Base-by-base conservation (phyloP, 2,888 invertebrate species). In the Dasysyrphus albostriatus region DNA sequence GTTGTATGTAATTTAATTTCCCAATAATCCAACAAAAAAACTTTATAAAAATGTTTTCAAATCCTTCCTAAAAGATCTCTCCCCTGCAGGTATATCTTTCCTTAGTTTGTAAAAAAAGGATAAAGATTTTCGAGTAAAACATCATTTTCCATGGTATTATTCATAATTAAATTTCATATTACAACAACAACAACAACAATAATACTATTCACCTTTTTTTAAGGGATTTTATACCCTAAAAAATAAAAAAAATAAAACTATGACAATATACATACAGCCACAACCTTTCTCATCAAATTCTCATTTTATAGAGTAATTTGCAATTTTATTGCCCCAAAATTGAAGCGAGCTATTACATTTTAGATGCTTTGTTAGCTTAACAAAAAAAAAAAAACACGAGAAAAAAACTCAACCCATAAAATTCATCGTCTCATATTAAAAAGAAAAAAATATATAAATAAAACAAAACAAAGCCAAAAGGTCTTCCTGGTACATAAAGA, bases 291-390 rank as follows among this genome's bases (percentile, higher is more conserved):
- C 73, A 83, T 75, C 70, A 65, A 56, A 5, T 7, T 32, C n/a
- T 32, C 63, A 73, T 78, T 69, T n/a, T 77, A 59, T n/a, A 47
- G 6, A 63, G 58, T 75, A 83, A 87, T 87, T 87, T 83, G 78
- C 70, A 78, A 79, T 70, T 83, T 87, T 78, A 83, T 79, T 75
- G 37, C 75, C 78, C 16, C 32, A 47, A 83, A 83, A 87, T 87
- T 83, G 70, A 87, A 54, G 32, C 58, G 12, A 54, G 54, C 56
- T 75, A 79, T 78, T 74, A 72, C 51, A 44, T 32, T 54, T 1
- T 54, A 32, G 42, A 29, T 16, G 24, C 32, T 37, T 24, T 32
- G 6, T 1, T 16, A 16, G 10, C 16, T 8, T 16, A 29, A 47
- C 24, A 24, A 24, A 1, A 24, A 24, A 1, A 24, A 24, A 1